A percentile compares a stretch with the other conserved stretches of the same genome.
Conservation (phyloP, 2,797 vertebrate species). For the Novumbra hubbsi region DNA sequence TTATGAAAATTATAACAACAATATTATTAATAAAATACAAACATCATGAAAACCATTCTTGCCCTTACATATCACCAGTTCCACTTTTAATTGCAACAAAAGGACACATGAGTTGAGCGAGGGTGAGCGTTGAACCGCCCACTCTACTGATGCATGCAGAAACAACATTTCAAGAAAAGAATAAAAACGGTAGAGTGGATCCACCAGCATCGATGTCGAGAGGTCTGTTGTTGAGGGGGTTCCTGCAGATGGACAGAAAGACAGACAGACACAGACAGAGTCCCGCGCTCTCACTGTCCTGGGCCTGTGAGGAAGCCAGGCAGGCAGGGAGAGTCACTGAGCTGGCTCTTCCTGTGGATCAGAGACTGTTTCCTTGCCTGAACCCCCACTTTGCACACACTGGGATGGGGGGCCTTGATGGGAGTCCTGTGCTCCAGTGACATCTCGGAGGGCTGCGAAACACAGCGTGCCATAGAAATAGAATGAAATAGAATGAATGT, state of each 20-base stretch:
- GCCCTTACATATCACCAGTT: conserved; percentile 65
- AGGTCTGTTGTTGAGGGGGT: conserved; percentile 40
- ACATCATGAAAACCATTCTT: conserved; percentile 69
- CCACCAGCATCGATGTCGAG: conserved; percentile 46
- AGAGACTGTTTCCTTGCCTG: conserved; percentile 63
- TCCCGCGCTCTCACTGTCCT: conserved; percentile 55
- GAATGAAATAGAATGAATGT: no score
- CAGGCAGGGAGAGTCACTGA: conserved; percentile 40
- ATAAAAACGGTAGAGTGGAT: conserved; percentile 28
- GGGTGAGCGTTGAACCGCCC: conserved; percentile 30
- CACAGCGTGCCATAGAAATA: conserved; percentile 56
- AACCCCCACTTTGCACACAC: conserved; percentile 65
- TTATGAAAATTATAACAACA: conserved; percentile 74
- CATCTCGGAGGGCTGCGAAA: conserved; percentile 68
- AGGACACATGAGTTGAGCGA: conserved; percentile 56
- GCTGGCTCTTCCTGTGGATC: conserved; percentile 58
- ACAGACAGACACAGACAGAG: conserved; percentile 24
- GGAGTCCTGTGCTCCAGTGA: conserved; percentile 67
- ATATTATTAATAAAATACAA: conserved; percentile 71
- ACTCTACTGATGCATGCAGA: conserved; percentile 45
- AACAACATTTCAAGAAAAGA: conserved; percentile 10
- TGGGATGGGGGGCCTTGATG: conserved; percentile 64
- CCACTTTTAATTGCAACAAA: conserved; percentile 51
- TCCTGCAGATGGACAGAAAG: conserved; percentile 22
- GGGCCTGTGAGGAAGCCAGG: conserved; percentile 51